A percentile compares a stretch with the other conserved stretches of the same genome.
These are phyloP conservation scores for Meandrusa payeni DNA, from an alignment of 2,888 invertebrate genomes.

Conservation along the genomic window DNA sequence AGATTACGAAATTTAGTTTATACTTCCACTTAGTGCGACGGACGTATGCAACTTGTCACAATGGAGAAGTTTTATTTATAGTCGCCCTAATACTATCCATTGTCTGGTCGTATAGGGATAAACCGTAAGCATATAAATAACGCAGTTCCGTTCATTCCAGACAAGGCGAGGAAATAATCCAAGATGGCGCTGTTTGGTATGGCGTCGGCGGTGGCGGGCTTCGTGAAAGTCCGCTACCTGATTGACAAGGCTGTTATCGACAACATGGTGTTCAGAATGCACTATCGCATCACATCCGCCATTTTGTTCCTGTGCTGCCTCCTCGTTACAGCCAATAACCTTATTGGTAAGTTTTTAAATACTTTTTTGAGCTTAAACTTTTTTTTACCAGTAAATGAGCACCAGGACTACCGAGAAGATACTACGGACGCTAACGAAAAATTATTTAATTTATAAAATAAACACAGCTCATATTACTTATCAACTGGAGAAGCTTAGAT, in stretches of 20 bases:
- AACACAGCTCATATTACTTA: too few species aligned
- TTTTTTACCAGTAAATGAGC: too few species aligned
- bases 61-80: conserved; percentile 54
- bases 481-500: too few species aligned
- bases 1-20: conserved; percentile 47
- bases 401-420: too few species aligned
- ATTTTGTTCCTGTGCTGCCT: conserved; percentile 92
- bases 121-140: conserved; percentile 16
- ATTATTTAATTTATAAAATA: too few species aligned
- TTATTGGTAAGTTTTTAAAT: conserved; percentile 90
- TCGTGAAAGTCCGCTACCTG: conserved; percentile 93
- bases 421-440: too few species aligned
- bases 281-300: conserved; percentile 93
- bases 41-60: conserved; percentile 65
- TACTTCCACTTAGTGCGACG: conserved; percentile 65
- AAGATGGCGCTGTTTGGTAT: conserved; percentile 91
- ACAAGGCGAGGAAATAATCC: conserved; percentile 39
- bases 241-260: conserved; percentile 94
- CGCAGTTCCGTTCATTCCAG: conserved; percentile 30
- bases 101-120: conserved; percentile 32
- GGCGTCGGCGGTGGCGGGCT: conserved; percentile 93
- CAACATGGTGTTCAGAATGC: conserved; percentile 93
- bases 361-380: too few species aligned
- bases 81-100: conserved; percentile 42
- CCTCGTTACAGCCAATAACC: conserved; percentile 93